Base-by-base conservation (phyloP, 2,888 invertebrate genomes). In the Clivina fossor region DNA sequence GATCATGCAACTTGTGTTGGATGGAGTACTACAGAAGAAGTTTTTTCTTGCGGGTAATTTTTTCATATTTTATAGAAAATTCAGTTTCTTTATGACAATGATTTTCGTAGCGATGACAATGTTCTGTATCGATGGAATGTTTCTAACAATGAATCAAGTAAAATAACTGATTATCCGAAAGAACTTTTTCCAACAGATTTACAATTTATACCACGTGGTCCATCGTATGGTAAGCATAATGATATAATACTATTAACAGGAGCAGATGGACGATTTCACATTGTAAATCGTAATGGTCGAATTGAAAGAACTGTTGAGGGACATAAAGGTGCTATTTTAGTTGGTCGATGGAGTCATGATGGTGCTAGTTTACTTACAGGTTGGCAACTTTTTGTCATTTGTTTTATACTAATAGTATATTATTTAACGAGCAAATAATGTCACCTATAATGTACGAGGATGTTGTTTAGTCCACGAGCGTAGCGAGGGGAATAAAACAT, bases 11-110 rank as follows among this genome's bases (percentile, higher is more conserved):
- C 90, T 58, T 93, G 94, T 71, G 87, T 94, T 9, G 90, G 90
- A 62, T 98, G 97, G 97, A 90, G 88, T 71, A 90, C 87, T 64
- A 86, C 91, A 20, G 96, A 97, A 72, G 96, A 97, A 73, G 86
- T 95, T 41, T 92, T 88, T 75, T 93, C 94, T 18, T 88, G 89
- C 66, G 89, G 91, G 93, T 90, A 73, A 20, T 32, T 18, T 28
- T 8, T 43, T 43, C 11, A 41, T 30, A 35, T 18, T 38, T 43
- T 8, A 35, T 43, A 15, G 33, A 22, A 35, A 18, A 30, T 43
- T n/a, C n/a, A n/a, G n/a, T n/a, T n/a, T n/a, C n/a, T n/a, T n/a
- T n/a, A n/a, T n/a, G n/a, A n/a, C n/a, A n/a, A n/a, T n/a, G n/a
- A n/a, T n/a, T n/a, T n/a, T n/a, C 74, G 61, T 69, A 94, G 94